Evolutionary conservation across 2,797 vertebrate genomes (phyloP), one percentile per base, ranked within the genome.

Genomic region (Poeciliopsis turneri): DNA sequence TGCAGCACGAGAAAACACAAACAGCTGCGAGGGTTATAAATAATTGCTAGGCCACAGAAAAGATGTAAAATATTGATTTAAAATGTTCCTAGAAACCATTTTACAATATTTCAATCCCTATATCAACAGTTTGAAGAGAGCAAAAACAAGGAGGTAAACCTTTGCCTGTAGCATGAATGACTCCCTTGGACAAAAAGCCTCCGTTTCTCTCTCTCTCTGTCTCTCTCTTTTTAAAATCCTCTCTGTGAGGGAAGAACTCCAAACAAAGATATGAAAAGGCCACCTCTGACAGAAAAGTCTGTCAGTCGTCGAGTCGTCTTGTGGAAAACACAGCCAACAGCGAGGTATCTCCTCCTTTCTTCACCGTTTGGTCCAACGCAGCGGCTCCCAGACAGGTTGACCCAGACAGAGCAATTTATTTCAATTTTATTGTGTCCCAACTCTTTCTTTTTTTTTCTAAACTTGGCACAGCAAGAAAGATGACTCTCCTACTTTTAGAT

Each of bases 251-350:
- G 45, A 13, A 71, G 69, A 18, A 45, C 15, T 71, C 25, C 28
- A 47, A 71, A 46, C 23, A 46, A 9, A 71, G 69, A 71, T 47
- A 28, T 71, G 25, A 71, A 46, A n/a, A 46, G 25, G 45, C 69
- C 69, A 47, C 43, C n/a, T 46, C 69, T 71, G 69, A 47, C 45
- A 71, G 69, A 25, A 47, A 71, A 28, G n/a, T 71, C 41, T 71
- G 41, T 47, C 43, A 71, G 69, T 71, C 45, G n/a, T 28, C 18
- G 18, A 41, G 64, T 68, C 20, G 64, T 12, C 64, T 28, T 4
- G 43, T 46, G 45, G 12, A 71, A 46, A 71, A 41, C 33, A 68
- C 25, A 43, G 39, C 12, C 11, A 43, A 15, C 66, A n/a, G 20
- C 4, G 36, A 66, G 33, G 61, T 23, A 66, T 9, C 33, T 66